Conservation (phyloP, 2,888 invertebrate species). For the Lasioglossum zephyrum region DNA sequence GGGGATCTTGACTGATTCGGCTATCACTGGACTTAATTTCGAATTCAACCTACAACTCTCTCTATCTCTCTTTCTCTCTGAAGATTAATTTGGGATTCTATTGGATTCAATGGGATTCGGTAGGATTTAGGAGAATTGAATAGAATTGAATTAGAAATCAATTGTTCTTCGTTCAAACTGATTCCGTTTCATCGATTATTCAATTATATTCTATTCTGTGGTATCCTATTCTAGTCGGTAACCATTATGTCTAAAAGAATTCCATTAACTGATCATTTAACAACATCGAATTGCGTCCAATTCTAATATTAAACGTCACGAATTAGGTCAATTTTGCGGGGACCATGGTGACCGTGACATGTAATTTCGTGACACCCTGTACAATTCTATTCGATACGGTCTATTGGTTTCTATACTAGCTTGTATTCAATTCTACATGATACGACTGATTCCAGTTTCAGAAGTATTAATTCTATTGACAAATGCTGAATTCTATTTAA, state of each 20-base stretch:
- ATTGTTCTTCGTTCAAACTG: background rate
- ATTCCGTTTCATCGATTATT: background rate
- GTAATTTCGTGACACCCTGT: too few species aligned
- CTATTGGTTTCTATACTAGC: background rate
- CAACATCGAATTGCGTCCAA: background rate
- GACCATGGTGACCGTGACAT: too few species aligned
- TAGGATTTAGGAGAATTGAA: background rate
- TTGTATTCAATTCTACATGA: too few species aligned
- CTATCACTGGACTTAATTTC: background rate
- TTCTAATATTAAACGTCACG: background rate
- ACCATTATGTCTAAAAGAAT: background rate
- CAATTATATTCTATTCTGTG: background rate
- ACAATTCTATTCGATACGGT: too few species aligned
- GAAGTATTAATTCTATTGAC: too few species aligned
- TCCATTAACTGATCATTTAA: too few species aligned
- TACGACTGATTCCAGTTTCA: too few species aligned
- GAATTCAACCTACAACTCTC: background rate
- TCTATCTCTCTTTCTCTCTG: background rate
- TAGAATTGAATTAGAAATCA: background rate
- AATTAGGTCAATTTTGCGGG: too few species aligned
- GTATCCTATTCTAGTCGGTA: background rate
- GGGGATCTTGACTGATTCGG: background rate
- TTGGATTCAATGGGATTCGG: background rate
- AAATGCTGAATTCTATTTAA: too few species aligned
- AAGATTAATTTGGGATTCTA: background rate